These are phyloP conservation scores for Metopolophium dirhodum DNA, from an alignment of 1,140 invertebrate genomes.

Conservation along the genomic window DNA sequence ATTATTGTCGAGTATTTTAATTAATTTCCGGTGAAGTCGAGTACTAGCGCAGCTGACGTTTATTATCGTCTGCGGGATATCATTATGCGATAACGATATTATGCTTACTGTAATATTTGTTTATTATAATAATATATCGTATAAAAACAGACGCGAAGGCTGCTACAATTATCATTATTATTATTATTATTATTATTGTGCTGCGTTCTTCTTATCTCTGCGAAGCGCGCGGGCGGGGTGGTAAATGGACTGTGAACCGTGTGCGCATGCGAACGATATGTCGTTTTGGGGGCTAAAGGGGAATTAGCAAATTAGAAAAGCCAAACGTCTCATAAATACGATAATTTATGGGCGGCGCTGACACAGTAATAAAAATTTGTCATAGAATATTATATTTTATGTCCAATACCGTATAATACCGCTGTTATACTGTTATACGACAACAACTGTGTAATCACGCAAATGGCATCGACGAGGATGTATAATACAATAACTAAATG, in stretches of 20 bases:
- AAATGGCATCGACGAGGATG: background rate
- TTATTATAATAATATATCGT: background rate
- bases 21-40: background rate
- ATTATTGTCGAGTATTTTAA: background rate
- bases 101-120: background rate
- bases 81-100: background rate
- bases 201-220: background rate
- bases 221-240: background rate
- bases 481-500: background rate
- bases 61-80: constrained; percentile 12
- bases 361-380: background rate
- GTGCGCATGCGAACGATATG: background rate
- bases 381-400: constrained; percentile 3
- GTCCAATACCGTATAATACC: background rate
- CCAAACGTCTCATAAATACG: constrained; percentile 22
- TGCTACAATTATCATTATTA: background rate
- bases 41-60: background rate
- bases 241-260: constrained; percentile 30
- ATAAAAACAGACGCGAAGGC: background rate
- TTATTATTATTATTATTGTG: too few species aligned
- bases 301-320: constrained; percentile 52
- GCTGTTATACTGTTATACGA: background rate
- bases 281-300: background rate
- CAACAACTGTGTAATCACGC: background rate
- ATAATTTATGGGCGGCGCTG: background rate